Evolutionary conservation across 53 echinoderm and acorn worm genomes (phyloP), one percentile per base, ranked within the genome.

Genomic region (Arbacia lixula): DNA sequence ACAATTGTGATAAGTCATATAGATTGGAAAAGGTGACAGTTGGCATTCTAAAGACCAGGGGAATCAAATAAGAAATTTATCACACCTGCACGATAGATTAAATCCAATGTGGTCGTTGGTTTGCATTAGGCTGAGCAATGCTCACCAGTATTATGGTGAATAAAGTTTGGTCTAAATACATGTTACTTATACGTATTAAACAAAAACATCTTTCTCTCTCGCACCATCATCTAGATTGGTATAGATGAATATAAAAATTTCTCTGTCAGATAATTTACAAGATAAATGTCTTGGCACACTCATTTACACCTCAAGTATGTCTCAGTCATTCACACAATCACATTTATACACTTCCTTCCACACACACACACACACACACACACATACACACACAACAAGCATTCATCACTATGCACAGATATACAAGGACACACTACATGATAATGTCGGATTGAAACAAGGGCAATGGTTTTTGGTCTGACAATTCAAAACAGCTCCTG

Each of bases 381-480:
- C 25, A 58, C 4, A 58, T 12, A 10, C 10, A 58, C 29, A 58
- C n/a, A n/a, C n/a, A n/a, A n/a, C n/a, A n/a, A n/a, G 36, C 21
- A 37, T 36, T 24, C 26, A 66, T 31, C 33, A 28, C 8, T 14
- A 61, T 28, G 29, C 14, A 26, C 5, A 20, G 31, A 32, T 62
- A 32, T 22, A 66, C 21, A 20, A 3, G 3, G 38, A 66, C 38
- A 66, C 38, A 37, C 10, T 37, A 38, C 24, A 37, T 66, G 38
- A 5, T 66, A 36, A n/a, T 36, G n/a, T 24, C 19, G 38, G 21
- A 11, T 34, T 10, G 10, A 66, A 38, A 37, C 36, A 62, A 25
- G n/a, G n/a, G n/a, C n/a, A 62, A 37, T 66, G 35, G 66, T 66
- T 66, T 35, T 66, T 20, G 66, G 35, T 66, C 3, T 0, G 38